phyloP scores from a whole-genome alignment of 2,888 invertebrate species.

The Lithodes maja region DNA sequence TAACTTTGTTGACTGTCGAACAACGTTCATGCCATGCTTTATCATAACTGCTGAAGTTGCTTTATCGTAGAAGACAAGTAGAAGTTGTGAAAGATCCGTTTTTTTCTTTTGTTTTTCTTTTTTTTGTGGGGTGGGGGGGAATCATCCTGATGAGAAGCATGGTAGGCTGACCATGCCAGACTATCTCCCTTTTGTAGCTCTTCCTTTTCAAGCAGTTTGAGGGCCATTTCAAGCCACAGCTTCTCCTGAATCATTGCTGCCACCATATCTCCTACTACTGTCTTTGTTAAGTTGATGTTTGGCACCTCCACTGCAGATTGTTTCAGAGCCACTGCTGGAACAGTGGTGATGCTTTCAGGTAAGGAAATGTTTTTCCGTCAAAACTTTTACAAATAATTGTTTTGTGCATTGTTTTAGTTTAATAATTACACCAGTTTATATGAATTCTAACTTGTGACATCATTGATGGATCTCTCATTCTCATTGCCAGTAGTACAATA shows the following conservation, averaged over 20 bases:
- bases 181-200: constrained; percentile 6
- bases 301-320: neutral
- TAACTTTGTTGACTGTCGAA: neutral
- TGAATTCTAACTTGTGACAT: too few species aligned
- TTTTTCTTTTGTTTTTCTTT: neutral
- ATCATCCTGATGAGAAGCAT: neutral
- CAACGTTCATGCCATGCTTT: constrained; percentile 21
- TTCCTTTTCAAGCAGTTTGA: neutral
- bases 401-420: too few species aligned
- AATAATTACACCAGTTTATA: too few species aligned
- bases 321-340: neutral
- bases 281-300: neutral
- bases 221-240: neutral
- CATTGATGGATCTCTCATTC: too few species aligned
- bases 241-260: neutral
- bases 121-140: neutral
- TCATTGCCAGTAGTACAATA: too few species aligned
- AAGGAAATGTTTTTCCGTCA: neutral
- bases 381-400: neutral
- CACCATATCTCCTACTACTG: neutral
- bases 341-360: neutral
- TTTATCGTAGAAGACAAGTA: neutral
- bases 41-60: neutral
- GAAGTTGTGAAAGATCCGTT: neutral
- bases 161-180: neutral